phyloP scores from a whole-genome alignment of 2,797 vertebrate species.

The Urosaurus nigricauda region DNA sequence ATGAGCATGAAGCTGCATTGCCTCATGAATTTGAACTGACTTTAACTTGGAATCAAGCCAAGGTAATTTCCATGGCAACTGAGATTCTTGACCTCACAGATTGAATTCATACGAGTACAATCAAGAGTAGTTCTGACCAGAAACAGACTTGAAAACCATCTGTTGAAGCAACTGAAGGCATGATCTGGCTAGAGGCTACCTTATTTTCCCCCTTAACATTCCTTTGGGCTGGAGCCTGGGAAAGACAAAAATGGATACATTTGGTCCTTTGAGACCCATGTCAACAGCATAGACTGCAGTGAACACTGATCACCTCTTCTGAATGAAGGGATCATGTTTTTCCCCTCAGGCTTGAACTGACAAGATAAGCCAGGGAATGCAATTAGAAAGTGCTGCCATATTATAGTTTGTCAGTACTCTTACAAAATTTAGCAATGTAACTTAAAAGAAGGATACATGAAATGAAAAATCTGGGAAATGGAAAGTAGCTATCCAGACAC shows the following conservation, averaged over 20 bases:
- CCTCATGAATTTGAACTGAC: slow-evolving; percentile 52
- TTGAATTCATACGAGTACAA: slow-evolving; percentile 36
- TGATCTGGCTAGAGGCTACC: slow-evolving; percentile 18
- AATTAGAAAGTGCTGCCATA: slow-evolving; percentile 67
- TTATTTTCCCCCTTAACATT: not conserved
- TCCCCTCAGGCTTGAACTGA: slow-evolving; percentile 23
- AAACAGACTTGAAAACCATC: slow-evolving; percentile 47
- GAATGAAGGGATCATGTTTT: slow-evolving; percentile 26
- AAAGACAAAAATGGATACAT: slow-evolving; percentile 18
- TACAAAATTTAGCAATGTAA: slow-evolving; percentile 57
- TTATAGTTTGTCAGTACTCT: slow-evolving; percentile 68
- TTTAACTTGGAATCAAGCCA: slow-evolving; percentile 52
- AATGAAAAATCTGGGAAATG: slow-evolving; percentile 58
- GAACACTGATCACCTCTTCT: slow-evolving; percentile 5
- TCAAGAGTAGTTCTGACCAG: slow-evolving; percentile 30
- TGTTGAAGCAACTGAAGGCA: slow-evolving; percentile 35
- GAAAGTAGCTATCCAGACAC: slow-evolving; percentile 37
- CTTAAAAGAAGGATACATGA: slow-evolving; percentile 66
- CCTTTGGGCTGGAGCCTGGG: not conserved
- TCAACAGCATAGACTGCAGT: slow-evolving; percentile 1
- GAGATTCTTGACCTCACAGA: slow-evolving; percentile 32
- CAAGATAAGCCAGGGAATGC: slow-evolving; percentile 65
- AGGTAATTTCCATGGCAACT: slow-evolving; percentile 54
- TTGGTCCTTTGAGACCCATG: not conserved
- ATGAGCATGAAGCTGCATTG: slow-evolving; percentile 21